Evolutionary conservation across 2,888 invertebrate species (phyloP), one percentile per base, ranked within the genome.

Genomic region (Caenorhabditis imperialis): DNA sequence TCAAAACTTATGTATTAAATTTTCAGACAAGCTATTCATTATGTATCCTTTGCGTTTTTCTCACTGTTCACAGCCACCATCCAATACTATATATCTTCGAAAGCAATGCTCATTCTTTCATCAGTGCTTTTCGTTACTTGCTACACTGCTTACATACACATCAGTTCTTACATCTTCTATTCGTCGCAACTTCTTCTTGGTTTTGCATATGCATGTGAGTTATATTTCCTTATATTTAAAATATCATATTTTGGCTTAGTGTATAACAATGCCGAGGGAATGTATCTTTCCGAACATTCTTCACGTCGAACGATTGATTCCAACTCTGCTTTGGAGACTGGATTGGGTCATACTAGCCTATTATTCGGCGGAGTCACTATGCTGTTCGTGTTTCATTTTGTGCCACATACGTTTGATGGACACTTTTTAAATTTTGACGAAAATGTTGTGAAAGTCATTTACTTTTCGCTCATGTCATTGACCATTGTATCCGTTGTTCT

Each of bases 21-120:
- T 71, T 74, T 37, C 61, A 77, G 77, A 14, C 78, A 78, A 61
- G 78, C 78, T 20, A 63, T 78, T 30, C 78, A 78, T 20, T 78
- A 78, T 27, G 65, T 78, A 18, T 65, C 67, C 0, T 78, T 78
- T 22, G 78, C 75, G 8, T 69, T 78, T 30, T 75, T 69, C 33
- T 75, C 78, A 14, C 42, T 78, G 12, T 78, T 78, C 65, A 78
- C 78, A 1, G 78, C 78, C 8, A 67, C 72, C 8, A 53, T 78
- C 3, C 69, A 75, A 23, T 54, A 62, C 20, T 71, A 72, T 20
- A 40, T 78, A 2, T 62, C 78, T n/a, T 75, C 78, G 1, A 78
- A 75, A 40, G 25, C 25, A n/a, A 67, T 71, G 61, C 44, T 78
- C 0, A 50, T 75, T 0, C 14, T 78, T 7, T 57, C 71, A 3